Percentiles rank a stretch among this genome's conserved stretches.
Conservation (phyloP, 1,140 invertebrate genomes). For the Caenorhabditis latens region DNA sequence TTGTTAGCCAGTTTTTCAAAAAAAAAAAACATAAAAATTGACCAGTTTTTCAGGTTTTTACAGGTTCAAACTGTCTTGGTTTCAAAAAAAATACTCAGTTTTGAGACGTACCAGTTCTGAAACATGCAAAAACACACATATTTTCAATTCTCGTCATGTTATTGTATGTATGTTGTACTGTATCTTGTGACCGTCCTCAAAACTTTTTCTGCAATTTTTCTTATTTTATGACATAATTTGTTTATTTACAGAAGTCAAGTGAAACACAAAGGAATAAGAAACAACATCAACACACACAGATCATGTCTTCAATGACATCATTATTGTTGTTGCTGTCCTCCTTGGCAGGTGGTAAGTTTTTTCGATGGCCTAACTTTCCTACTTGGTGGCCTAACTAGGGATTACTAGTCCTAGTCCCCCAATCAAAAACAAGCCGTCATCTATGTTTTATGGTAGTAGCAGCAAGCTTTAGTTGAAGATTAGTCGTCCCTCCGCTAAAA, state of each 20-base stretch:
- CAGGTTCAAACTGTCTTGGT: too few relatives aligned
- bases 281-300: background rate
- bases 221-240: too few relatives aligned
- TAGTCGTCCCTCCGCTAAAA: background rate
- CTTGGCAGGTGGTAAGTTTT: conserved; percentile 15
- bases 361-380: background rate
- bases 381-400: background rate
- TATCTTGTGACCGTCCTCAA: background rate
- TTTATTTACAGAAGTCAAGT: background rate
- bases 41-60: too few relatives aligned
- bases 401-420: background rate
- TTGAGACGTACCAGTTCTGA: too few relatives aligned
- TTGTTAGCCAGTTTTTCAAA: too few relatives aligned
- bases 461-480: background rate
- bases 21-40: too few relatives aligned
- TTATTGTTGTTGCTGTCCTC: background rate
- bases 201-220: too few relatives aligned
- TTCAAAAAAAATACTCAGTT: too few relatives aligned
- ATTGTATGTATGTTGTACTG: too few relatives aligned
- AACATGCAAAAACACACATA: too few relatives aligned
- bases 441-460: background rate
- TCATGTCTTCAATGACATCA: background rate
- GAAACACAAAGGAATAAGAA: background rate
- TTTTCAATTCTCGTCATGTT: too few relatives aligned
- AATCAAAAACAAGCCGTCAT: background rate